phyloP scores from a whole-genome alignment of 2,888 invertebrate species.

The Apomyelois bistriatella region DNA sequence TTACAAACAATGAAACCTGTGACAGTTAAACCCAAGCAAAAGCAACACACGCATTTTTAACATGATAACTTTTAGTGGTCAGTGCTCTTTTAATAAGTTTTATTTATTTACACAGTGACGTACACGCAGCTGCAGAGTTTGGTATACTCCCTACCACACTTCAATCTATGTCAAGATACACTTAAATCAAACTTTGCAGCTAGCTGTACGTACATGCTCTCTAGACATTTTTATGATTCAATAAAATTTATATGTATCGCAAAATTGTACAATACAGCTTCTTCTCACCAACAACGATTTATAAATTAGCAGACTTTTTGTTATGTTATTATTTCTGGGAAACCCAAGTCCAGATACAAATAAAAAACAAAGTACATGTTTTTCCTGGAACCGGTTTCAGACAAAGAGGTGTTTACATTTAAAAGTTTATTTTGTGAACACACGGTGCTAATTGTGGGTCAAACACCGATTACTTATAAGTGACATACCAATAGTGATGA shows the following conservation, averaged over 20 bases:
- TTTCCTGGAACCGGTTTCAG: constrained; percentile 5
- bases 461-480: constrained; percentile 3
- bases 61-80: constrained; percentile 23
- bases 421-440: not conserved
- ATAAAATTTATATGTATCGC: too few relatives aligned
- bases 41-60: constrained; percentile 32
- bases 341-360: not conserved
- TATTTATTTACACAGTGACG: not conserved
- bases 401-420: constrained; percentile 2
- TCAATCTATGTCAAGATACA: too few relatives aligned
- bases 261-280: too few relatives aligned
- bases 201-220: too few relatives aligned
- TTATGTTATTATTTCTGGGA: not conserved
- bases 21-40: constrained; percentile 34
- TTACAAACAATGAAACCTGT: constrained; percentile 49
- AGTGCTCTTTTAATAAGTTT: not conserved
- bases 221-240: too few relatives aligned
- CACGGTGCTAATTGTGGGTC: not conserved
- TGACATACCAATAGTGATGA: constrained; percentile 11
- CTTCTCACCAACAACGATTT: not conserved
- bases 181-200: too few relatives aligned
- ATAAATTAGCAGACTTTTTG: not conserved
- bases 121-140: too few relatives aligned
- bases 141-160: too few relatives aligned
- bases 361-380: not conserved